These are phyloP conservation scores for Coptodon rendalli DNA, from an alignment of 2,113 vertebrate species.

Conservation along the genomic window DNA sequence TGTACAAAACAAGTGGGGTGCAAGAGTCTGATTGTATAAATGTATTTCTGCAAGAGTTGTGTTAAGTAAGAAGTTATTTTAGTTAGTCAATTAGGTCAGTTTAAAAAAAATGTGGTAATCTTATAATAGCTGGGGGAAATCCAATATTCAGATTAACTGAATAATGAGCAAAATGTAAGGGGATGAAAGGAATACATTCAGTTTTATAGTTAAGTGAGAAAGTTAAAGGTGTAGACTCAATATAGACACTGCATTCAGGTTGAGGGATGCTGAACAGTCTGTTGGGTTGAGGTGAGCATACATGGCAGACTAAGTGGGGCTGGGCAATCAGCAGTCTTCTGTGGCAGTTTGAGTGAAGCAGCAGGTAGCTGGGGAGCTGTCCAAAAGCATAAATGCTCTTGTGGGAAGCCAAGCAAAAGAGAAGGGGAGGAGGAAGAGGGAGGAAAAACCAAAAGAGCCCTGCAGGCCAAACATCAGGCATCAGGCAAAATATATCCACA, in stretches of 20 bases:
- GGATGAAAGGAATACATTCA: not conserved
- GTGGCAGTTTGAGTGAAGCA: constrained; percentile 49
- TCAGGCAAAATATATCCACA: constrained; percentile 25
- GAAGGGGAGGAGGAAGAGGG: not conserved
- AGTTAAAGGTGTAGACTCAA: not conserved
- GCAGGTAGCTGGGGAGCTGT: constrained; percentile 64
- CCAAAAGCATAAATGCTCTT: constrained; percentile 54
- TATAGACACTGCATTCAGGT: not conserved
- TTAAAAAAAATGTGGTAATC: not conserved
- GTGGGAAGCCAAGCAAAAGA: constrained; percentile 62
- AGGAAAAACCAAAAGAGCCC: not conserved
- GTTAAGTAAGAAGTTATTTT: not conserved
- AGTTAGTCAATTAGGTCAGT: not conserved
- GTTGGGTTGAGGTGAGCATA: not conserved
- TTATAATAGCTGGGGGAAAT: not conserved
- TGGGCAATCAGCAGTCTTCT: not conserved
- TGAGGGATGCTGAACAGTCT: not conserved
- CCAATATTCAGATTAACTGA: not conserved
- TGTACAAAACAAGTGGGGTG: not conserved
- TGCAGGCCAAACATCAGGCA: constrained; percentile 1
- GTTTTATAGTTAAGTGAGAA: not conserved
- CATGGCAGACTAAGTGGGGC: not conserved
- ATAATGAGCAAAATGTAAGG: not conserved
- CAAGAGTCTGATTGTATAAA: not conserved
- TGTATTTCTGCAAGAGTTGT: not conserved